phyloP scores from a whole-genome alignment of 2,888 invertebrate genomes.

The Nephrotoma guestfalica region DNA sequence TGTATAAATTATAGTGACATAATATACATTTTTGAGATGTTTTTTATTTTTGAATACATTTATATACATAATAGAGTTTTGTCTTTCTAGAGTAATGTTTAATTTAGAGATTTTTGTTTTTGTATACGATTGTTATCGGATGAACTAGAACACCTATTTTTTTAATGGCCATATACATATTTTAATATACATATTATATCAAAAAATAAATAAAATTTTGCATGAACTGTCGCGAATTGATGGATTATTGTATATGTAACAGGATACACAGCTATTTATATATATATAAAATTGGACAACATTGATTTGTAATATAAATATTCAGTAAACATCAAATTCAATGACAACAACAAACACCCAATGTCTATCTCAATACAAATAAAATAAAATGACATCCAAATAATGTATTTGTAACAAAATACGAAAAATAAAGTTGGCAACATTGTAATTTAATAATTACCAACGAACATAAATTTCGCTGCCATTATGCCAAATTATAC shows the following conservation, averaged over 20 bases:
- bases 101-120: background rate
- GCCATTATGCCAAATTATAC: too few species aligned
- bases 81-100: background rate
- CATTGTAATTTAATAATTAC: too few species aligned
- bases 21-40: background rate
- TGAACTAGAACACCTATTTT: background rate
- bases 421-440: too few species aligned
- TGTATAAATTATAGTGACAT: background rate
- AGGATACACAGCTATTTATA: too few species aligned
- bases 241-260: background rate
- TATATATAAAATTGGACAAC: too few species aligned
- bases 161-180: background rate
- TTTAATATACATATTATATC: background rate
- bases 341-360: too few species aligned
- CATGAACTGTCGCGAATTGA: background rate
- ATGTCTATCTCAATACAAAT: too few species aligned
- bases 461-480: too few species aligned
- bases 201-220: background rate
- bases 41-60: background rate
- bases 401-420: too few species aligned
- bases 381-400: too few species aligned
- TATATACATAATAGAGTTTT: background rate
- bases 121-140: background rate
- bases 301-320: too few species aligned
- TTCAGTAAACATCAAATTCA: too few species aligned